Percentiles rank a stretch among this genome's conserved stretches.
Evolutionary conservation across 37 sponge, comb jelly and placozoan species (phyloP).

Genomic region (Chondrilla cf. caribensis): DNA sequence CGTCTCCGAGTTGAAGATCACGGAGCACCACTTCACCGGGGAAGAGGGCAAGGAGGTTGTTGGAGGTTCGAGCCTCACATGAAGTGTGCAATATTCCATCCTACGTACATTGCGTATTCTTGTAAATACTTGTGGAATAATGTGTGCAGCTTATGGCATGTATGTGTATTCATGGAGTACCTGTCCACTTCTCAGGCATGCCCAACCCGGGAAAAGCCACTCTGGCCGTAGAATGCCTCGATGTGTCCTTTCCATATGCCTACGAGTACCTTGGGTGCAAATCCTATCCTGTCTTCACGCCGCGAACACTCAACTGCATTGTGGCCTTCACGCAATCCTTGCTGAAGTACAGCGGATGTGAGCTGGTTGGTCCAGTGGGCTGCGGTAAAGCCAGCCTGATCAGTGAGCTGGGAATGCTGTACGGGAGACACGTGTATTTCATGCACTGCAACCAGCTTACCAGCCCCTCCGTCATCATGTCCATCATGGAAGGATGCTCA

Average conservation of each 20-base stretch:
- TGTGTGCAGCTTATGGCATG: too few species aligned
- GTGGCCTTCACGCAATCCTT: conserved; percentile 48
- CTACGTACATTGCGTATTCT: not conserved
- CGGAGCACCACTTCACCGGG: not conserved
- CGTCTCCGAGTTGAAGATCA: not conserved
- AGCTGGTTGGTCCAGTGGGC: conserved; percentile 45
- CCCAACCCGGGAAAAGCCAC: not conserved
- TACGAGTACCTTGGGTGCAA: conserved; percentile 62
- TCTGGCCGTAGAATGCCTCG: conserved; percentile 38
- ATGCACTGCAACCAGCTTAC: conserved; percentile 52
- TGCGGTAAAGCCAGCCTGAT: conserved; percentile 50
- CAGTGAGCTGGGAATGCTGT: conserved; percentile 56
- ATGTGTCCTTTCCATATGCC: conserved; percentile 44
- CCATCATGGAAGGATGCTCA: conserved; percentile 46
- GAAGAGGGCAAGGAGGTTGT: not conserved
- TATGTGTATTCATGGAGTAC: not conserved
- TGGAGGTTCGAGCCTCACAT: not conserved
- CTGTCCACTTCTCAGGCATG: too few species aligned
- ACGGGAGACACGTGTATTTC: conserved; percentile 44
- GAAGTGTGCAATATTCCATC: not conserved
- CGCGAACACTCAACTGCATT: conserved; percentile 46
- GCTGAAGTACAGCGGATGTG: conserved; percentile 27
- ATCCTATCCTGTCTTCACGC: conserved; percentile 50
- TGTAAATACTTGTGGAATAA: too few species aligned
- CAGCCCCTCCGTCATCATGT: conserved; percentile 18